These are phyloP conservation scores for Lepidochitona cinerea DNA, from an alignment of 2,888 invertebrate species.

Conservation along the genomic window DNA sequence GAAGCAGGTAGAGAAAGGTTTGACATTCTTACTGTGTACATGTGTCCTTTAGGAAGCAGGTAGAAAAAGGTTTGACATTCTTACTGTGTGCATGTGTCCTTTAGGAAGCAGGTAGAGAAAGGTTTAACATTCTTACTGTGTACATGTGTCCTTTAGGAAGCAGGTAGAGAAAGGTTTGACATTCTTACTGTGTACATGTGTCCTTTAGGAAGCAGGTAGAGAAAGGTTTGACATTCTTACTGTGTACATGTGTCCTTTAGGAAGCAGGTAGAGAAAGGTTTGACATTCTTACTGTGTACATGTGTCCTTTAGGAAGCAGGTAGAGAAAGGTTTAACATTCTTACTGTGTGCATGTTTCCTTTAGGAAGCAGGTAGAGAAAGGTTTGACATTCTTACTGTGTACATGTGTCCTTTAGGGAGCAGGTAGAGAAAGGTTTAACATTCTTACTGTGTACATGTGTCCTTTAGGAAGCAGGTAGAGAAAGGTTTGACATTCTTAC, in stretches of 20 bases:
- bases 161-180: slow-evolving; percentile 82
- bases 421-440: slow-evolving; percentile 82
- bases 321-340: slow-evolving; percentile 86
- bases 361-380: slow-evolving; percentile 77
- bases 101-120: slow-evolving; percentile 77
- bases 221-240: slow-evolving; percentile 83
- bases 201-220: slow-evolving; percentile 77
- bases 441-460: no score
- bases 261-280: slow-evolving; percentile 79
- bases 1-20: slow-evolving; percentile 79
- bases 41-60: slow-evolving; percentile 63
- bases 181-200: no score
- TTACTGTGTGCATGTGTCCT: no score
- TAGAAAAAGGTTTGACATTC: slow-evolving; percentile 86
- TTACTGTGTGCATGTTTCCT: no score
- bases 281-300: slow-evolving; percentile 87
- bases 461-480: slow-evolving; percentile 77
- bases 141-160: no score
- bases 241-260: no score
- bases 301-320: slow-evolving; percentile 63
- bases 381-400: slow-evolving; percentile 86
- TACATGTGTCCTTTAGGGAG: no score
- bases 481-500: slow-evolving; percentile 83
- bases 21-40: slow-evolving; percentile 87
- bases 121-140: slow-evolving; percentile 86